phyloP scores from a whole-genome alignment of 2,113 vertebrate genomes.

The Fregetta grallaria region DNA sequence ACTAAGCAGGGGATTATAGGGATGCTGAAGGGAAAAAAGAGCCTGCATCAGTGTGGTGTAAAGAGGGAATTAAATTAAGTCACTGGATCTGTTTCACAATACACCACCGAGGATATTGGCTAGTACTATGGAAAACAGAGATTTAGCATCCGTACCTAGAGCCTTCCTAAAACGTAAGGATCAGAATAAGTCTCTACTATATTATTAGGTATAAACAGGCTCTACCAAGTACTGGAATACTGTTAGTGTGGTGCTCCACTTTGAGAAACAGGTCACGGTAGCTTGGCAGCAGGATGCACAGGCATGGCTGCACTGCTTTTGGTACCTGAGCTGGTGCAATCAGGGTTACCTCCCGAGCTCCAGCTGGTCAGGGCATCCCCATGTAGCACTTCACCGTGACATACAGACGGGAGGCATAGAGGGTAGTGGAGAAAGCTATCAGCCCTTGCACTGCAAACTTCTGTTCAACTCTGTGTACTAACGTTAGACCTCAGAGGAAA shows the following conservation, averaged over 20 bases:
- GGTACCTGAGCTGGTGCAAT: not conserved
- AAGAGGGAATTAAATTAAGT: constrained; percentile 18
- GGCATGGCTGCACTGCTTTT: not conserved
- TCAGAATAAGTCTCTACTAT: not conserved
- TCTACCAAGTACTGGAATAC: not conserved
- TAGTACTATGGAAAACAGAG: not conserved
- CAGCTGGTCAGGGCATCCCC: not conserved
- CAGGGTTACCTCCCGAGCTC: not conserved
- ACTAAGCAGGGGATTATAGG: constrained; percentile 9
- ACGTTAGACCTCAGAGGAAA: not conserved
- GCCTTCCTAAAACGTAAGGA: not conserved
- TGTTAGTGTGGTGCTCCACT: not conserved
- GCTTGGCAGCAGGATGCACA: accelerated
- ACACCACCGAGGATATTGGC: not conserved
- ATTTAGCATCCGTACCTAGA: not conserved
- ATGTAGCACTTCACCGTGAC: accelerated
- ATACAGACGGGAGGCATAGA: not conserved
- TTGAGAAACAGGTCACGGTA: not conserved
- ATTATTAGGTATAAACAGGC: not conserved
- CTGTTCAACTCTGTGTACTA: not conserved
- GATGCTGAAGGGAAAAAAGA: not conserved
- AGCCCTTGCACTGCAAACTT: not conserved
- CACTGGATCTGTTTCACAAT: not conserved
- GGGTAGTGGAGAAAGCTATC: not conserved
- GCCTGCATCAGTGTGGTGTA: not conserved